phyloP scores from a whole-genome alignment of 2,797 vertebrate species.

The Psittacula derbiana region DNA sequence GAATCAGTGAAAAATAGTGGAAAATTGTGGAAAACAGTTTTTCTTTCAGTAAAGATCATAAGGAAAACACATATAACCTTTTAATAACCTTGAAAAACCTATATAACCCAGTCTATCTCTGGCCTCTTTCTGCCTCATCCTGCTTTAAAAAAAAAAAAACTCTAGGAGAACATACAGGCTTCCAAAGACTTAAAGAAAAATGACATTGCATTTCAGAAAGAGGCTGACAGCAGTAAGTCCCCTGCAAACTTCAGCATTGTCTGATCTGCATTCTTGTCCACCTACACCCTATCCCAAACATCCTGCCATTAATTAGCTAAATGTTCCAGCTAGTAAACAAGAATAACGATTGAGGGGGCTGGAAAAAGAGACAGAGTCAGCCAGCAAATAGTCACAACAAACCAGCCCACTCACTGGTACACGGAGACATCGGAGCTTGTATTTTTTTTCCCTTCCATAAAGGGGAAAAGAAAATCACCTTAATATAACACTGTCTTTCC shows the following conservation, averaged over 20 bases:
- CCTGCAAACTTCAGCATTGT: conserved; percentile 66
- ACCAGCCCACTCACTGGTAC: conserved; percentile 65
- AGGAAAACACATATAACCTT: neutral
- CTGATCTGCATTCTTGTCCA: conserved; percentile 75
- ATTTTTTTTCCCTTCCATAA: conserved; percentile 20
- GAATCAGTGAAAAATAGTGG: neutral
- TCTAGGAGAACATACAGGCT: conserved; percentile 30
- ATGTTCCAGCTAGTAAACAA: conserved; percentile 77
- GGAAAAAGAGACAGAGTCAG: conserved; percentile 71
- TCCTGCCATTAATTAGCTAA: conserved; percentile 84
- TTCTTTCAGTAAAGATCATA: neutral
- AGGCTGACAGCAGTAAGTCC: conserved; percentile 60
- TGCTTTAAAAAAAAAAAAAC: conserved; percentile 19
- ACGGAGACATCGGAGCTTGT: conserved; percentile 11
- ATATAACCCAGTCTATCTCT: neutral
- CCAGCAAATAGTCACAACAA: conserved; percentile 75
- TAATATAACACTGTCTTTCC: conserved; percentile 60
- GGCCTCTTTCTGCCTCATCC: conserved; percentile 31
- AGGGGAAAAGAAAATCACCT: conserved; percentile 66
- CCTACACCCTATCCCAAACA: conserved; percentile 79
- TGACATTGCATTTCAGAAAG: conserved; percentile 36
- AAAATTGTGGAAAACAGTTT: neutral
- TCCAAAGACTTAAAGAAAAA: conserved; percentile 50
- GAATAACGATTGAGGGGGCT: conserved; percentile 70
- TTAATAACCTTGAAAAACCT: neutral